These are phyloP conservation scores for Nomada fabriciana DNA, from an alignment of 2,888 invertebrate species.

Conservation along the genomic window DNA sequence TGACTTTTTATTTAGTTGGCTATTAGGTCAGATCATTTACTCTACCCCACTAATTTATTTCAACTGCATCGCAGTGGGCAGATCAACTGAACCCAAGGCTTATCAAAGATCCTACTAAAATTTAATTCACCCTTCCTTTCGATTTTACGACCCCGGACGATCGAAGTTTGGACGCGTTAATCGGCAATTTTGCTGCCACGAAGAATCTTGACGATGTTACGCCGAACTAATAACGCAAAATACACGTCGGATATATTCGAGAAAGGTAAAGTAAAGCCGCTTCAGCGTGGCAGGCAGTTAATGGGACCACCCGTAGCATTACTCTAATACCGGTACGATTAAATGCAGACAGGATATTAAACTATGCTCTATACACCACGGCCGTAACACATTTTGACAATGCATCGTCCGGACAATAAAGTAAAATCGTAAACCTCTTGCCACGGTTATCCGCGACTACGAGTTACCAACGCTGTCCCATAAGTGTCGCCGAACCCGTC, in stretches of 20 bases:
- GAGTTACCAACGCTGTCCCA: background rate
- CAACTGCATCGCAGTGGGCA: no score
- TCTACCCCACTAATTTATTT: no score
- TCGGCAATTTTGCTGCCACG: slow-evolving; percentile 42
- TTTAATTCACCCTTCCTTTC: background rate
- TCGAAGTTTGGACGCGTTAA: slow-evolving; percentile 50
- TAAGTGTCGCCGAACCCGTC: slow-evolving; percentile 17
- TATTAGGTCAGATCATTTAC: no score
- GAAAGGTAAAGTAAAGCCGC: slow-evolving; percentile 71
- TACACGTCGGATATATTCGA: slow-evolving; percentile 69
- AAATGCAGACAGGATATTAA: slow-evolving; percentile 83
- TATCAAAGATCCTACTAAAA: no score
- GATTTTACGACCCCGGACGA: slow-evolving; percentile 27
- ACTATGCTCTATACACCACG: slow-evolving; percentile 74
- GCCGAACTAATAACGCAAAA: slow-evolving; percentile 72
- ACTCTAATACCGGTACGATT: slow-evolving; percentile 81
- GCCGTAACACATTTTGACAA: slow-evolving; percentile 81
- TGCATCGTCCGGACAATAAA: slow-evolving; percentile 79
- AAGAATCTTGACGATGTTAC: slow-evolving; percentile 68
- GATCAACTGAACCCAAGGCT: no score
- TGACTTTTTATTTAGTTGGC: no score
- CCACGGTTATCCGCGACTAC: slow-evolving; percentile 72
- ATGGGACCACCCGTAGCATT: slow-evolving; percentile 80
- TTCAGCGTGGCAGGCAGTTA: slow-evolving; percentile 74
- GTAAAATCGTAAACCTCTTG: slow-evolving; percentile 79